Conservation (phyloP, 2,797 vertebrate species). For the Apogon talboti region DNA sequence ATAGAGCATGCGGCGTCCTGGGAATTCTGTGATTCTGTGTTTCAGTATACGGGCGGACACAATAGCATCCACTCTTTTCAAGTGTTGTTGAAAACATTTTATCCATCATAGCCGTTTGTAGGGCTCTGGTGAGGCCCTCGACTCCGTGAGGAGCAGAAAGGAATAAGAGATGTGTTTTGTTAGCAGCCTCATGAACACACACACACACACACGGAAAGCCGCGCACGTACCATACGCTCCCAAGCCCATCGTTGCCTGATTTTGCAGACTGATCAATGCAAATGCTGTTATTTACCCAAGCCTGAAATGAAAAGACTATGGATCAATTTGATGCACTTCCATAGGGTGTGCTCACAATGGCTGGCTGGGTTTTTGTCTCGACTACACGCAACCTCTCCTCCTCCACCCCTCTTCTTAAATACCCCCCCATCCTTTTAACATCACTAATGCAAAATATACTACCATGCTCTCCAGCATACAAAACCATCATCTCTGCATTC, state of each 20-base stretch:
- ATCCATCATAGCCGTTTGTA: conserved; percentile 76
- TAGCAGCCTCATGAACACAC: conserved; percentile 41
- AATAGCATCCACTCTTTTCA: conserved; percentile 80
- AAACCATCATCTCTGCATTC: conserved; percentile 51
- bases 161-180: conserved; percentile 74
- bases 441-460: conserved; percentile 66
- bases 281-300: conserved; percentile 89
- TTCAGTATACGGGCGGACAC: conserved; percentile 73
- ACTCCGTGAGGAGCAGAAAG: conserved; percentile 69
- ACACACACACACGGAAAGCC: conserved; percentile 8
- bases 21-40: conserved; percentile 81
- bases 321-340: conserved; percentile 86
- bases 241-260: conserved; percentile 73
- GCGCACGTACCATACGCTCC: conserved; percentile 26
- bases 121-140: conserved; percentile 72
- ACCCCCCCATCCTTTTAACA: conserved; percentile 22
- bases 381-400: conserved; percentile 26
- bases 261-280: conserved; percentile 86
- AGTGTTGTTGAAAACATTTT: conserved; percentile 81
- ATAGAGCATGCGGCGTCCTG: conserved; percentile 77
- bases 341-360: conserved; percentile 77
- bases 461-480: conserved; percentile 44
- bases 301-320: conserved; percentile 87
- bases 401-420: conserved; percentile 54
- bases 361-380: conserved; percentile 66